Evolutionary conservation across 1,140 invertebrate genomes (phyloP), one percentile per base, ranked within the genome.

Genomic region (Aphis gossypii): DNA sequence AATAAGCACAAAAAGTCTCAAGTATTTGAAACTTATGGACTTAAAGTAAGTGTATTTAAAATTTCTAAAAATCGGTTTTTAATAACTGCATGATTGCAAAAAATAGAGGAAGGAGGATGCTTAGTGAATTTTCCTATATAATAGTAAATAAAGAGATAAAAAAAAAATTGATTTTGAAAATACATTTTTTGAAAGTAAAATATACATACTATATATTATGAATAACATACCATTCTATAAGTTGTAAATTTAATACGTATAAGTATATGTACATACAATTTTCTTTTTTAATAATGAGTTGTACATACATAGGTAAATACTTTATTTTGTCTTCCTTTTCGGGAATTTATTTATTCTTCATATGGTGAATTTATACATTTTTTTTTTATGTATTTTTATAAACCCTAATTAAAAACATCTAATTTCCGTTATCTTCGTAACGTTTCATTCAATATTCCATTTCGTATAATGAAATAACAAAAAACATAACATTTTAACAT

Each of bases 401-500:
- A 86, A 11, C 41, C 25, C 9, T 84, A 23, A 84, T 41, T 41
- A 84, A 84, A 84, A 84, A 44, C 9, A 25, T 41, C 21, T 84
- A 84, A 84, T 84, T 84, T 84, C 83, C 83, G 83, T 84, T 84
- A 41, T 44, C 8, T 44, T 41, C 25, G 8, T 44, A 41, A 41
- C 8, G 21, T 41, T 41, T 41, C 23, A 44, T 84, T 41, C 83
- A 84, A 84, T 84, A 38, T 84, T 44, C 21, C 83, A 41, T 84
- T 84, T 0, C 9, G 83, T 84, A 44, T 41, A 84, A 84, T 84
- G 44, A 84, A 84, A 84, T 41, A 44, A 35, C 21, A 21, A 44
- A 84, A 38, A 38, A 84, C 83, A 84, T 84, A 84, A 84, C 82
- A 44, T 84, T 84, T 84, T 25, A 84, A 84, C 41, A 44, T 44